phyloP scores from a whole-genome alignment of 2,113 vertebrate genomes.

The Tyrannus savana region DNA sequence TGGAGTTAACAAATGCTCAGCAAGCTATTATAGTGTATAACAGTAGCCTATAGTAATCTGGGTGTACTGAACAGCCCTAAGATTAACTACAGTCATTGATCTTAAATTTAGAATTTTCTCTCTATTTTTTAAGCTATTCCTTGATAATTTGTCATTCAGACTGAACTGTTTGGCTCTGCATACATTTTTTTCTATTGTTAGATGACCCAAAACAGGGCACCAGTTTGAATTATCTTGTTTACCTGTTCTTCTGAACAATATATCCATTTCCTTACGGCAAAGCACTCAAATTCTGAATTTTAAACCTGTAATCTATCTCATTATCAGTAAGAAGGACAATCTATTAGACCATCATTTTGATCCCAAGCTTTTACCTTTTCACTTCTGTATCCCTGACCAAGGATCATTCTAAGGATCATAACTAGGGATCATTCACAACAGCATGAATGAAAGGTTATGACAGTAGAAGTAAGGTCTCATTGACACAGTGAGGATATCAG shows the following conservation, averaged over 20 bases:
- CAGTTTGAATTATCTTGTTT: neutral
- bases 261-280: neutral
- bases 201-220: neutral
- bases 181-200: neutral
- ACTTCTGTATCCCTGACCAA: neutral
- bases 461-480: neutral
- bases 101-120: slow-evolving; percentile 8
- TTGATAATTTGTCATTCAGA: neutral
- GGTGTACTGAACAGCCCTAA: neutral
- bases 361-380: neutral
- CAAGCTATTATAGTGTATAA: slow-evolving; percentile 27
- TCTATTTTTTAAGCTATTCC: neutral
- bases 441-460: neutral
- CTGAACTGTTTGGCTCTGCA: neutral
- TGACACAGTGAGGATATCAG: neutral
- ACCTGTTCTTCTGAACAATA: neutral
- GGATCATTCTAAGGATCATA: neutral
- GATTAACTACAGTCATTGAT: neutral
- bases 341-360: neutral
- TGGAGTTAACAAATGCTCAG: slow-evolving; percentile 59
- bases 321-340: neutral
- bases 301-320: neutral
- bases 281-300: neutral
- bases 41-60: slow-evolving; percentile 8
- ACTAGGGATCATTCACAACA: neutral